Evolutionary conservation across 2,888 invertebrate species (phyloP).

Genomic region (Orthosia cruda): DNA sequence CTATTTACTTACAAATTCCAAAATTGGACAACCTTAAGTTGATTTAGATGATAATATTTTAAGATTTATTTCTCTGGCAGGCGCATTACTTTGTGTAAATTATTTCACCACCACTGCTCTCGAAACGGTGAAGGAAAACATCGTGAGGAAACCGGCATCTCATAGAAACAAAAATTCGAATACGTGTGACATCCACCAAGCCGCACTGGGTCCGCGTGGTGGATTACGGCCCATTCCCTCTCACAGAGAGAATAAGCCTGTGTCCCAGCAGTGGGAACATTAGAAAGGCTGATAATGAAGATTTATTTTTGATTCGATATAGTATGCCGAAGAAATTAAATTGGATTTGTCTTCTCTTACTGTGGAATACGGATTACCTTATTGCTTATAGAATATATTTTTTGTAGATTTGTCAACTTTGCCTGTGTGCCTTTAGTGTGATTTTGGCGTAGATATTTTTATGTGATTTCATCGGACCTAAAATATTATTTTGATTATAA

Average conservation of each 20-base stretch:
- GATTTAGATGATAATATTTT: not conserved
- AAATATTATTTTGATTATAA: not conserved
- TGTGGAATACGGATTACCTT: too few relatives aligned
- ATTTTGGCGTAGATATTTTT: not conserved
- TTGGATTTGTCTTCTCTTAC: not conserved
- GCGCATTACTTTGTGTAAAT: too few relatives aligned
- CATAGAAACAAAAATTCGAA: too few relatives aligned
- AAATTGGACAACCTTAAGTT: not conserved
- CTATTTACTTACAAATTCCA: conserved; percentile 1
- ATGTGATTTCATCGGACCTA: not conserved
- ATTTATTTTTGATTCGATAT: not conserved
- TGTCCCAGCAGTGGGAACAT: too few relatives aligned
- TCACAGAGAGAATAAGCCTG: too few relatives aligned
- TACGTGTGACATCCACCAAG: too few relatives aligned
- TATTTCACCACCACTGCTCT: too few relatives aligned
- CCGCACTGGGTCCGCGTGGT: too few relatives aligned
- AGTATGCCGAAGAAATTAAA: not conserved
- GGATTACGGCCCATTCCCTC: too few relatives aligned
- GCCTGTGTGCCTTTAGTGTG: not conserved
- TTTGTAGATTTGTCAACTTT: not conserved
- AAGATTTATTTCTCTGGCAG: conserved; percentile 1
- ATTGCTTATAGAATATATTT: not conserved
- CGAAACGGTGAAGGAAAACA: too few relatives aligned
- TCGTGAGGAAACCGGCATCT: too few relatives aligned
- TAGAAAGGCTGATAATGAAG: too few relatives aligned